Percentiles rank a stretch among this genome's conserved stretches.
phyloP scores from a whole-genome alignment of 2,888 invertebrate genomes.

The Charanyca ferruginea region DNA sequence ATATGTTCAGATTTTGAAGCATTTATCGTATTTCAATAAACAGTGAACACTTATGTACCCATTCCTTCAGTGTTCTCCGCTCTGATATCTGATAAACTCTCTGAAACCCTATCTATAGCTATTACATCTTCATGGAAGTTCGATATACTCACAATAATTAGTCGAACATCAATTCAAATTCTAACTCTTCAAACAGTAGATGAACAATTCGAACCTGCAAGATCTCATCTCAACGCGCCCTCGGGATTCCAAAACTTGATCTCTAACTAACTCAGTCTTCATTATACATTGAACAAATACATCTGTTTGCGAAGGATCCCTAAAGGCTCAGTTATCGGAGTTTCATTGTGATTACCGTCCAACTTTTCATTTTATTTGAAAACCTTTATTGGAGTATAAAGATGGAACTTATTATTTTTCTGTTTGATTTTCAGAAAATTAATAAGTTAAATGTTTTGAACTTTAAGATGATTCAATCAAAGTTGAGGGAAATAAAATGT shows the following conservation, averaged over 20 bases:
- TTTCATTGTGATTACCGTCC: conserved; percentile 65
- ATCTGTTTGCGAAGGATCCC: conserved; percentile 66
- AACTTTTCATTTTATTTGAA: conserved; percentile 61
- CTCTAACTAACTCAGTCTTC: conserved; percentile 68
- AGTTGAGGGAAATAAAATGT: conserved; percentile 32
- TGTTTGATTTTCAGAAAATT: conserved; percentile 61
- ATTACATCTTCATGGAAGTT: conserved; percentile 31
- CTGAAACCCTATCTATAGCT: conserved; percentile 21
- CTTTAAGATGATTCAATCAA: conserved; percentile 46
- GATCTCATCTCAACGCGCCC: conserved; percentile 55
- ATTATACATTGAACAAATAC: conserved; percentile 71
- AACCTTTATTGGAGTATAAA: conserved; percentile 53
- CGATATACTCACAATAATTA: conserved; percentile 59
- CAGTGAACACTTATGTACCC: not conserved
- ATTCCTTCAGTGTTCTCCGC: conserved; percentile 9
- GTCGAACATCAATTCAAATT: conserved; percentile 61
- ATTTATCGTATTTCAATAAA: conserved; percentile 31
- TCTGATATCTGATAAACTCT: conserved; percentile 27
- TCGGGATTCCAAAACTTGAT: conserved; percentile 62
- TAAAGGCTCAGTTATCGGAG: conserved; percentile 61
- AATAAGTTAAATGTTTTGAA: conserved; percentile 57
- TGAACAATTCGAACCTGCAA: conserved; percentile 57
- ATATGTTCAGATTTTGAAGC: not conserved
- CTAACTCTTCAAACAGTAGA: conserved; percentile 58
- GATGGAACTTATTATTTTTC: conserved; percentile 59